These are phyloP conservation scores for Platorchestia sp. DNA, from an alignment of 1,140 invertebrate genomes.

Conservation along the genomic window DNA sequence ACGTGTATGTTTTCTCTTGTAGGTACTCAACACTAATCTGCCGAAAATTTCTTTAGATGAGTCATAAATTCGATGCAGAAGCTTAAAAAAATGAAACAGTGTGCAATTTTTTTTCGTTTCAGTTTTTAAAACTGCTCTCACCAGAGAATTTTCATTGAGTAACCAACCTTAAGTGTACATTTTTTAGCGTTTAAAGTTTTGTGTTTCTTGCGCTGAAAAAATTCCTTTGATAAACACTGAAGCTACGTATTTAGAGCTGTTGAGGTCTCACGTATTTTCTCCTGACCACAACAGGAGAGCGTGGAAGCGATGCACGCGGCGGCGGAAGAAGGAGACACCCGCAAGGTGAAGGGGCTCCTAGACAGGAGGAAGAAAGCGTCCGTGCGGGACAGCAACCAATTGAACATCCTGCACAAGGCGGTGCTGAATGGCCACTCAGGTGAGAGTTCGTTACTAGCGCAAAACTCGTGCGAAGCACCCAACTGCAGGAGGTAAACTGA, in stretches of 20 bases:
- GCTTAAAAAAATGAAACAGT: no score
- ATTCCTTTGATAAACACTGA: neutral
- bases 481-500: neutral
- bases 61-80: no score
- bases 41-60: no score
- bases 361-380: conserved; percentile 92
- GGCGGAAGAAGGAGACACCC: conserved; percentile 85
- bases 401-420: conserved; percentile 93
- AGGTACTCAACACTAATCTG: no score
- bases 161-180: no score
- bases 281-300: conserved; percentile 78
- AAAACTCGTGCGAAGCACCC: neutral
- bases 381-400: conserved; percentile 87
- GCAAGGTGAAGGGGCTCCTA: conserved; percentile 86
- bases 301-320: conserved; percentile 89
- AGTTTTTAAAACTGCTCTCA: no score
- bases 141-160: no score
- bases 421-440: conserved; percentile 79
- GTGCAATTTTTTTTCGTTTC: no score
- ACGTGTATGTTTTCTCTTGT: no score
- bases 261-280: neutral
- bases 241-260: neutral
- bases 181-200: neutral
- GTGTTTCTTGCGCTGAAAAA: neutral
- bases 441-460: conserved; percentile 69